Evolutionary conservation across 2,797 vertebrate genomes (phyloP).

Genomic region (Chelidonichthys spinosus): DNA sequence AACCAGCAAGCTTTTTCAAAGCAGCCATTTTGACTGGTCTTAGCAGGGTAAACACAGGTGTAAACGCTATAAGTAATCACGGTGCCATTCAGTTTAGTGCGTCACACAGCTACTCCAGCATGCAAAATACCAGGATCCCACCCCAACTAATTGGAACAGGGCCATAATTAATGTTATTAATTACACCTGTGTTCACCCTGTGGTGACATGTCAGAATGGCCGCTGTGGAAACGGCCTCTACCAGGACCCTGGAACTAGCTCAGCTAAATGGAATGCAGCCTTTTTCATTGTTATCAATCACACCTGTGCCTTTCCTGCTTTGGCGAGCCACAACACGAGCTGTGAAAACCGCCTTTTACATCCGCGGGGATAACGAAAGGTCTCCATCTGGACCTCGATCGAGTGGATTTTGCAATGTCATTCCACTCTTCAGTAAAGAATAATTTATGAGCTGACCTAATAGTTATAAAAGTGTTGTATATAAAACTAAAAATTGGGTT

Average conservation of each 20-base stretch:
- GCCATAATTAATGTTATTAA: background rate
- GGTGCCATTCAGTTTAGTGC: background rate
- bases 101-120: background rate
- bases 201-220: background rate
- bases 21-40: background rate
- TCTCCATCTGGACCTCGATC: background rate
- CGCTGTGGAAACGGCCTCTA: background rate
- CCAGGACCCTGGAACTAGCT: background rate
- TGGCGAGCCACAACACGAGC: background rate
- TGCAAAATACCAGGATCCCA: background rate
- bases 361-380: too few relatives aligned
- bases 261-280: background rate
- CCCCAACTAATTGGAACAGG: background rate
- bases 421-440: background rate
- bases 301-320: background rate
- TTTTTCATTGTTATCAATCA: background rate
- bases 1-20: background rate
- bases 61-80: background rate
- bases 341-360: too few relatives aligned
- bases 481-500: background rate
- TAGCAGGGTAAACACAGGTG: background rate
- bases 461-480: too few relatives aligned
- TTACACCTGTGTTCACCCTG: background rate
- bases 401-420: background rate
- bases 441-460: background rate